Percentiles rank a stretch among this genome's conserved stretches.
These are phyloP conservation scores for Drosophila auraria DNA, from an alignment of 1,140 invertebrate species.

Conservation along the genomic window DNA sequence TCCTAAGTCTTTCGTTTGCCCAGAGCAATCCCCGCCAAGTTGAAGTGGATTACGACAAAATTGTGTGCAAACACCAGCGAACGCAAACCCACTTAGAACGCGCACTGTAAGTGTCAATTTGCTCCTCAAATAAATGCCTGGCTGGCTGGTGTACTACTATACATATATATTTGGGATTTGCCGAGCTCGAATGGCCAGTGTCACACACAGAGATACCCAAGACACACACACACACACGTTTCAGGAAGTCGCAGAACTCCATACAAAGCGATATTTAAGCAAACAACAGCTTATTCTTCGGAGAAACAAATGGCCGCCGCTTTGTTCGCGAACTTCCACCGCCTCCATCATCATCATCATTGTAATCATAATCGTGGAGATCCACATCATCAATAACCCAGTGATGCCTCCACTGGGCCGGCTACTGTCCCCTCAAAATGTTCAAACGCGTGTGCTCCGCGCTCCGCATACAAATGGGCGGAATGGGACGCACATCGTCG, in stretches of 20 bases:
- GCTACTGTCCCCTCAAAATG: conserved; percentile 46
- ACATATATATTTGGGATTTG: conserved; percentile 48
- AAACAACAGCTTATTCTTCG: conserved; percentile 60
- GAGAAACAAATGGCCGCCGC: conserved; percentile 66
- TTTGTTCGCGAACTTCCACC: conserved; percentile 61
- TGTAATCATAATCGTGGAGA: conserved; percentile 24
- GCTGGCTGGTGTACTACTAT: conserved; percentile 10
- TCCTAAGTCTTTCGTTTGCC: conserved; percentile 75
- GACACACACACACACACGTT: conserved; percentile 22
- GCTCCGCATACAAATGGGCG: conserved; percentile 66
- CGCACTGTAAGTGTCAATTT: conserved; percentile 78
- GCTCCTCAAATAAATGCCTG: conserved; percentile 60
- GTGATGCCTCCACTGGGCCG: conserved; percentile 25
- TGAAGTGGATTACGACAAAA: conserved; percentile 23
- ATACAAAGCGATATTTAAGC: conserved; percentile 35
- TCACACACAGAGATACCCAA: not conserved
- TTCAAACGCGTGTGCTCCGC: conserved; percentile 53
- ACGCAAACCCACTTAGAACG: conserved; percentile 55
- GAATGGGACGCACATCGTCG: conserved; percentile 17
- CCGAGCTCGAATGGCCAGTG: conserved; percentile 38
- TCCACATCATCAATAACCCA: conserved; percentile 61
- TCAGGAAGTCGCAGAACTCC: conserved; percentile 56
- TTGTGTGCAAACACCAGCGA: conserved; percentile 21
- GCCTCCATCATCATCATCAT: conserved; percentile 7
- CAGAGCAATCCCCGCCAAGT: conserved; percentile 34